Percentiles rank a stretch among this genome's conserved stretches.
These are phyloP conservation scores for Poeciliopsis turneri DNA, from an alignment of 2,797 vertebrate genomes.

Conservation along the genomic window DNA sequence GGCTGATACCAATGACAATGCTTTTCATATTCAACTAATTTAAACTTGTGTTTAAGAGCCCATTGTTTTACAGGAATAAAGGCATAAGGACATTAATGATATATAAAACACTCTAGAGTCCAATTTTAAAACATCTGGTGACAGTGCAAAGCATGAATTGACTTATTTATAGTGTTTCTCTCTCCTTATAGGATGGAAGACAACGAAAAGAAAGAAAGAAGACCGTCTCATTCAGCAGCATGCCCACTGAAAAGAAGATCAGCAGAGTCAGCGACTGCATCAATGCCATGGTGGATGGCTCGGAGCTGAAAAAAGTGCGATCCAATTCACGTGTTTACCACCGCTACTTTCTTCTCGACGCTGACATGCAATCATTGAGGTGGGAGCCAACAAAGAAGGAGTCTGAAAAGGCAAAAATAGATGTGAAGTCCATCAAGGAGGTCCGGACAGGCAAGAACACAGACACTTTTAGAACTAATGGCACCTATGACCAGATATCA, in stretches of 20 bases:
- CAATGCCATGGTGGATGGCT: constrained; percentile 95
- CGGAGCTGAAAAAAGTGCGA: constrained; percentile 94
- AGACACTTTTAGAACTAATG: constrained; percentile 96
- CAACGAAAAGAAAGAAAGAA: constrained; percentile 96
- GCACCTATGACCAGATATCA: constrained; percentile 97
- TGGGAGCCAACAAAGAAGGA: constrained; percentile 99
- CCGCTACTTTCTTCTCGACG: constrained; percentile 94
- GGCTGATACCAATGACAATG: neutral
- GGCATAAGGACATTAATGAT: neutral
- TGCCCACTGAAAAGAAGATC: constrained; percentile 98
- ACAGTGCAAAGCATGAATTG: neutral
- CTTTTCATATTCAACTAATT: neutral
- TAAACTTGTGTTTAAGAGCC: neutral
- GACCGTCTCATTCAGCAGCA: constrained; percentile 98
- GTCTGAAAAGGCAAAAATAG: constrained; percentile 97
- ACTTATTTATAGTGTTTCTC: constrained; percentile 8
- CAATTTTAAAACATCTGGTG: neutral
- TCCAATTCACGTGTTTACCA: constrained; percentile 96
- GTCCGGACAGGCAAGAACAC: constrained; percentile 98
- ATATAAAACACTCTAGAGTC: neutral
- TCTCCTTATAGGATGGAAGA: constrained; percentile 88
- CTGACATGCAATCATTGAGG: constrained; percentile 96
- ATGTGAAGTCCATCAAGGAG: constrained; percentile 96
- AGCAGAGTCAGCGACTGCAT: constrained; percentile 98
- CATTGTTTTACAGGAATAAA: neutral